phyloP scores from a whole-genome alignment of 2,888 invertebrate genomes.

The Frankliniella intonsa region DNA sequence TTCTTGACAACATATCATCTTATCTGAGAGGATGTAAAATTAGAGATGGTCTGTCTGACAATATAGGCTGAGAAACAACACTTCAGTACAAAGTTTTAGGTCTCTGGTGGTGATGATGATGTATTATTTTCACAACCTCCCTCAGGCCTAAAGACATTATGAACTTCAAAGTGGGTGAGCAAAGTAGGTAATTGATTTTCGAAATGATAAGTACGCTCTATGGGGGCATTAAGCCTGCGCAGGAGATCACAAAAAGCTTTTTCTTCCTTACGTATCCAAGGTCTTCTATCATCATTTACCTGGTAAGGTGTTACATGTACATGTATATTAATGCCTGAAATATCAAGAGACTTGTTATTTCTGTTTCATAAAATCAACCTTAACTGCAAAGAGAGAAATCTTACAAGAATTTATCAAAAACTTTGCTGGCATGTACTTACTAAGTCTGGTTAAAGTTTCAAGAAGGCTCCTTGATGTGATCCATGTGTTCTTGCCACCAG shows the following conservation, averaged over 20 bases:
- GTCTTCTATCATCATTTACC: conserved; percentile 69
- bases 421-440: conserved; percentile 47
- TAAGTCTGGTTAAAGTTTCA: conserved; percentile 65
- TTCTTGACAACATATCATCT: no score
- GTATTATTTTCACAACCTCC: neutral
- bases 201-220: conserved; percentile 61
- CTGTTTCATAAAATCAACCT: neutral
- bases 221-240: conserved; percentile 60
- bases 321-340: conserved; percentile 61
- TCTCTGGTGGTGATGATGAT: neutral
- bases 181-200: conserved; percentile 54
- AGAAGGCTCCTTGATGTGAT: conserved; percentile 70
- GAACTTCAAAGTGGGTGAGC: conserved; percentile 72
- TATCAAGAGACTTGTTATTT: neutral
- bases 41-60: no score
- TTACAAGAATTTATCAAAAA: neutral
- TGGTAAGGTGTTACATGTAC: conserved; percentile 91
- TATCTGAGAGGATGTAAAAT: no score
- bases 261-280: conserved; percentile 83
- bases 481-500: conserved; percentile 85
- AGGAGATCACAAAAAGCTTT: conserved; percentile 66
- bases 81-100: neutral
- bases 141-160: conserved; percentile 54
- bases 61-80: neutral
- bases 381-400: neutral